Evolutionary conservation across 2,113 vertebrate genomes (phyloP), one percentile per base, ranked within the genome.

Genomic region (Brachyhypopomus gauderio): DNA sequence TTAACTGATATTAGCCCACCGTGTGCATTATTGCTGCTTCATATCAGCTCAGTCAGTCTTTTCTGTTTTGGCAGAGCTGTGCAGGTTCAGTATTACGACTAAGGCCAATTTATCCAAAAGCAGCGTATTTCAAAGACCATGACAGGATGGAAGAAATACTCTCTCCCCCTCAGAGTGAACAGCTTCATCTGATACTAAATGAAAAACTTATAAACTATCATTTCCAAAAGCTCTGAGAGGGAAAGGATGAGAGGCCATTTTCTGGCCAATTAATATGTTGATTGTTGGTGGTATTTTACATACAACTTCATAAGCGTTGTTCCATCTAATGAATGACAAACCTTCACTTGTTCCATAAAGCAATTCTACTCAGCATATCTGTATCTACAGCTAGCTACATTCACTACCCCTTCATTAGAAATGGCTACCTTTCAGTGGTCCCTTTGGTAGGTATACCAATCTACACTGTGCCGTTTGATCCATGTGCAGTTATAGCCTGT

Each of bases 11-110:
- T 52, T 38, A 41, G 9, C 34, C 34, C 66, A 38, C 66, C n/a
- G 30, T 69, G 66, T 69, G 3, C 63, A 11, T 66, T 66, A 19
- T 34, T 34, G 30, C 64, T 34, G 64, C 30, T 30, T 67, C 64
- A 20, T 67, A 64, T 67, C 30, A 67, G 64, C 27, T 36, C 64
- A 20, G 66, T 36, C 64, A 8, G 66, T 38, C 64, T 20, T 67
- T 67, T 67, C 64, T 36, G 30, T 67, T 67, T 67, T 67, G 64
- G 64, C 64, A 70, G 66, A 41, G 22, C 12, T 25, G 20, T 11
- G 22, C 60, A 22, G 22, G 9, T 12, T 41, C 19, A 3, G 36
- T 70, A 70, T 41, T n/a, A 11, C 66, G n/a, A 70, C 20, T 41
- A 41, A 41, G 64, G 64, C 4, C 36, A 34, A 36, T 34, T n/a